Base-by-base conservation (phyloP, 2,797 vertebrate species). In the Tadarida brasiliensis region DNA sequence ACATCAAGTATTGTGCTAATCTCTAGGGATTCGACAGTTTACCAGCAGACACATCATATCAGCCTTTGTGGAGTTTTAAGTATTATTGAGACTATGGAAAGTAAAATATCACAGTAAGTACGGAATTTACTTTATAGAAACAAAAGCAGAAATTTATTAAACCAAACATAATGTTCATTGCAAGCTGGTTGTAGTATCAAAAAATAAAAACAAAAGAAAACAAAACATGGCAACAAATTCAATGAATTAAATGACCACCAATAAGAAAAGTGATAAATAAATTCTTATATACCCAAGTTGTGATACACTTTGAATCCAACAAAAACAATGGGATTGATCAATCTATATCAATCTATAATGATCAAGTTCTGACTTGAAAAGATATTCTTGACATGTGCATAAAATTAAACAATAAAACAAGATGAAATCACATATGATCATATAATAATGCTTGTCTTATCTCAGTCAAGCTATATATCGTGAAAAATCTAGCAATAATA, bases 91-190 rank as follows among this genome's bases (percentile, higher is more conserved):
- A 93, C 90, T 83, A 22, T 33, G 17, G 9, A 44, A 82, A 76
- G 9, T 54, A 57, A 87, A 61, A 74, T 51, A 59, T 28, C 51
- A 14, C 35, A 33, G 16, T 47, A 67, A 82, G 4, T 87, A n/a
- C 74, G n/a, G 7, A 77, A 68, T n/a, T 16, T 80, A 35, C 28
- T 44, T 47, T 51, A 39, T 54, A 71, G 49, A 85, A 85, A 90
- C 15, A 82, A 74, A 87, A 39, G 68, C 65, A 54, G 70, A 88
- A 87, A 80, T 47, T 87, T 26, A 82, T 39, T 39, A 82, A 74
- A 14, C 16, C 93, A 95, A 95, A 76, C 61, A 68, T 59, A 49
- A 78, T 80, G 22, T 54, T 83, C 54, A 77, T 70, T 54, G 20
- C 5, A 92, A 89, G 71, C 56, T 90, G 68, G n/a, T 51, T 77